Conservation (phyloP, 2,113 vertebrate genomes). For the Corythaixoides concolor region DNA sequence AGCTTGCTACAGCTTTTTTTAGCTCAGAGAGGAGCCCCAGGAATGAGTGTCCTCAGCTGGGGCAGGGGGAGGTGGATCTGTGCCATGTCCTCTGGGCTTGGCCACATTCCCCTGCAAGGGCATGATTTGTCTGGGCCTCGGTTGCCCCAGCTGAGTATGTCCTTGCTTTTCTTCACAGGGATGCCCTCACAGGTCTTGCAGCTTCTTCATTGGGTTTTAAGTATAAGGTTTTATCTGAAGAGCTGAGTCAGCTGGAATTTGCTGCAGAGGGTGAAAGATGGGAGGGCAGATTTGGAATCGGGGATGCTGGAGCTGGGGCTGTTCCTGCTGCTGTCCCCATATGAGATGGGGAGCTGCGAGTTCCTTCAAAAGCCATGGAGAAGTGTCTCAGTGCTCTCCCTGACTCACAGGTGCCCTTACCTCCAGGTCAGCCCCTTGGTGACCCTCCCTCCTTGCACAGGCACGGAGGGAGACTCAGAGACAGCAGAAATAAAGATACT, state of each 20-base stretch:
- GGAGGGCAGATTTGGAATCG: neutral
- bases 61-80: neutral
- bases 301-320: neutral
- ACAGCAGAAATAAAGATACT: neutral
- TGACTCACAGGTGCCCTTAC: neutral
- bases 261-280: neutral
- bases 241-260: neutral
- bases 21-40: neutral
- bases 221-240: neutral
- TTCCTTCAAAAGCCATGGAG: neutral
- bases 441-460: neutral
- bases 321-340: neutral
- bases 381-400: neutral
- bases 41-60: neutral
- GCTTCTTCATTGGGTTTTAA: neutral
- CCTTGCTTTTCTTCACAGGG: neutral
- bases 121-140: neutral
- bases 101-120: neutral
- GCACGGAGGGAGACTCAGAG: neutral
- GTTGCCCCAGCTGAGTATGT: accelerated
- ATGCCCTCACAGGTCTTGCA: neutral
- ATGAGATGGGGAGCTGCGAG: neutral
- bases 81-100: neutral
- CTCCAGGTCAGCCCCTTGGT: neutral
- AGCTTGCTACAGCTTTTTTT: neutral